These are phyloP conservation scores for Marronus borbonicus DNA, from an alignment of 2,888 invertebrate species.

Conservation along the genomic window DNA sequence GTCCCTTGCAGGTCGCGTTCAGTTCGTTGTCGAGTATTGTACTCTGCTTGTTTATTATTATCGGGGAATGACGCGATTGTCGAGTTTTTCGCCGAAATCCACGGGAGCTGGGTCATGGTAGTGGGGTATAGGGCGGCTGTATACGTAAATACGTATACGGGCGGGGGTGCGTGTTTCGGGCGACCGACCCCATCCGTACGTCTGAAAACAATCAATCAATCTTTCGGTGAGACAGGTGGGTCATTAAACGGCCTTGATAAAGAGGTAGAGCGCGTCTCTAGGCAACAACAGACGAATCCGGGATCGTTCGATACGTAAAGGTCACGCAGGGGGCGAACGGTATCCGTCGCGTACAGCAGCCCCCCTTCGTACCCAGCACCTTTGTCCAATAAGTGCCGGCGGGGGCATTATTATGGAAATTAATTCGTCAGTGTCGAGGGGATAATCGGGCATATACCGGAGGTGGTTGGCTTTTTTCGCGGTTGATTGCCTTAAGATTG, in stretches of 20 bases:
- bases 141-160: not conserved
- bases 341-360: slow-evolving; percentile 11
- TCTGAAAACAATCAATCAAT: slow-evolving; percentile 57
- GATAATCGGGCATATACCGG: not conserved
- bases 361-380: slow-evolving; percentile 21
- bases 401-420: slow-evolving; percentile 34
- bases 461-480: slow-evolving; percentile 3
- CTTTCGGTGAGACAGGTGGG: slow-evolving; percentile 58
- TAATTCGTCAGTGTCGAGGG: slow-evolving; percentile 22
- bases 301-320: slow-evolving; percentile 59
- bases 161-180: slow-evolving; percentile 17
- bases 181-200: slow-evolving; percentile 27
- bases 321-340: slow-evolving; percentile 57
- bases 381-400: slow-evolving; percentile 35
- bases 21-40: not conserved
- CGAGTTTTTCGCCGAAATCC: not conserved
- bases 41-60: not conserved
- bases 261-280: slow-evolving; percentile 57
- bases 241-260: slow-evolving; percentile 60
- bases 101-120: slow-evolving; percentile 19
- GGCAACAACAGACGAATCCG: slow-evolving; percentile 58
- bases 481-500: slow-evolving; percentile 16
- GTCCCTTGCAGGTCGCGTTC: not conserved
- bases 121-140: slow-evolving; percentile 45
- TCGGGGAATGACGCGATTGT: not conserved